Base-by-base conservation (phyloP, 2,888 invertebrate genomes). In the Drosophila mulleri region DNA sequence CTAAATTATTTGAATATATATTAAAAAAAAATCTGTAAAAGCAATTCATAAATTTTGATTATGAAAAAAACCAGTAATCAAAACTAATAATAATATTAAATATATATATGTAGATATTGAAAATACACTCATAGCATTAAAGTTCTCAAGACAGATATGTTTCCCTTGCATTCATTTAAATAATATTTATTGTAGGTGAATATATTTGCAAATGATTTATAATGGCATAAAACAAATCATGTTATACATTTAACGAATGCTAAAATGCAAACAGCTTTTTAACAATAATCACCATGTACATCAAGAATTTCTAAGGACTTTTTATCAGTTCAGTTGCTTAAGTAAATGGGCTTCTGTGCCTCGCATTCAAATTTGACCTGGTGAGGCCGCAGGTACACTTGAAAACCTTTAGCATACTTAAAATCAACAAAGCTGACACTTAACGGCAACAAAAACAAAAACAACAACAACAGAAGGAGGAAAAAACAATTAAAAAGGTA, bases 401-500 rank as follows among this genome's bases (percentile, higher is more conserved):
- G 60, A 75, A 62, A 77, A 45, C 78, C 75, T 70, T 78, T 62
- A 37, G 61, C 68, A 42, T 26, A 59, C 56, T 59, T 63, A 72
- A 78, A 78, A 71, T 58, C 71, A 75, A 76, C 76, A 79, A 75
- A 68, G 60, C 68, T 72, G 72, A 79, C 78, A 78, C 78, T 78
- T 68, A 67, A 68, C 42, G 58, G 29, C 26, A 62, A 32, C 69
- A 63, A 54, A 37, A 54, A 9, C 12, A 52, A 20, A 26, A 35
- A 50, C 75, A 71, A 16, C 60, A 66, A 39, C 29, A 52, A 9
- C 23, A 29, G 3, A 12, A 42, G 64, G 67, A 73, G 54, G 75
- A 69, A 69, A 74, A 80, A 80, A 80, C 80, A 80, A 80, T 80
- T 80, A 80, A 80, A 77, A 80, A 80, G 68, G 80, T 80, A 80